Evolutionary conservation across 2,888 invertebrate species (phyloP).

Genomic region (Rhingia campestris): DNA sequence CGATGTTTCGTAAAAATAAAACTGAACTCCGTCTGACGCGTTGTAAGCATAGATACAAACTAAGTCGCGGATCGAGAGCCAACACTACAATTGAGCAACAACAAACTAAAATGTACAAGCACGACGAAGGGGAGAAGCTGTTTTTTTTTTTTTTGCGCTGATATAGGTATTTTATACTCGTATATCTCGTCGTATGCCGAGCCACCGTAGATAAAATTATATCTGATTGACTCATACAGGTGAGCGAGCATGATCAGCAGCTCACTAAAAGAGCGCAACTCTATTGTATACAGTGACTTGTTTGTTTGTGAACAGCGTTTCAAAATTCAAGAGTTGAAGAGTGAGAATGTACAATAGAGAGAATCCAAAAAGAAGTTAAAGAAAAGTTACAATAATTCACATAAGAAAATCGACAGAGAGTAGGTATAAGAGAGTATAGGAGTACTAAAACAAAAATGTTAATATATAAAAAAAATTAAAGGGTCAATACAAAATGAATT

Average conservation of each 20-base stretch:
- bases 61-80: slow-evolving; percentile 62
- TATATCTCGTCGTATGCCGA: slow-evolving; percentile 13
- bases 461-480: slow-evolving; percentile 13
- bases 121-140: slow-evolving; percentile 50
- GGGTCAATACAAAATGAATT: neutral
- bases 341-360: slow-evolving; percentile 39
- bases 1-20: slow-evolving; percentile 57
- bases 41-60: slow-evolving; percentile 69
- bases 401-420: neutral
- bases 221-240: slow-evolving; percentile 69
- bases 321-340: slow-evolving; percentile 41
- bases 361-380: slow-evolving; percentile 22
- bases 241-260: slow-evolving; percentile 66
- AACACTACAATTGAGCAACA: slow-evolving; percentile 55
- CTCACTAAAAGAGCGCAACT: slow-evolving; percentile 61
- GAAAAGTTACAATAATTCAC: slow-evolving; percentile 5
- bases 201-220: slow-evolving; percentile 61
- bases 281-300: slow-evolving; percentile 35
- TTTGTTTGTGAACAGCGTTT: slow-evolving; percentile 59
- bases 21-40: slow-evolving; percentile 63
- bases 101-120: slow-evolving; percentile 27
- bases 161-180: slow-evolving; percentile 51
- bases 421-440: neutral
- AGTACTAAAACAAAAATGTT: slow-evolving; percentile 22
- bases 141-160: slow-evolving; percentile 57